Evolutionary conservation across 2,113 vertebrate species (phyloP).

Genomic region (Felis catus): F.catus_Fca126_mat1.0 CM031417.1:13383001-13383500

Average conservation of each 20-base stretch:
- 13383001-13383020: not conserved
- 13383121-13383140: too few relatives aligned
- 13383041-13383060: not conserved
- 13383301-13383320: not conserved
- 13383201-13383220: too few relatives aligned
- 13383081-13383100: not conserved
- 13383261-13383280: too few relatives aligned
- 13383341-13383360: not conserved
- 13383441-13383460: not conserved
- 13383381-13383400: not conserved
- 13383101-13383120: too few relatives aligned
- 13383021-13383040: not conserved
- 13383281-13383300: too few relatives aligned
- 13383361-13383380: not conserved
- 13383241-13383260: too few relatives aligned
- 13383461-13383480: not conserved
- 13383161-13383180: too few relatives aligned
- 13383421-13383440: not conserved
- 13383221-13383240: too few relatives aligned
- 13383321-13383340: not conserved
- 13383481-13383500: not conserved
- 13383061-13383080: not conserved
- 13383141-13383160: too few relatives aligned
- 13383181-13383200: too few relatives aligned
- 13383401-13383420: not conserved